These are phyloP conservation scores for Takifugu flavidus DNA, from an alignment of 2,113 vertebrate species.

Conservation along the genomic window DNA sequence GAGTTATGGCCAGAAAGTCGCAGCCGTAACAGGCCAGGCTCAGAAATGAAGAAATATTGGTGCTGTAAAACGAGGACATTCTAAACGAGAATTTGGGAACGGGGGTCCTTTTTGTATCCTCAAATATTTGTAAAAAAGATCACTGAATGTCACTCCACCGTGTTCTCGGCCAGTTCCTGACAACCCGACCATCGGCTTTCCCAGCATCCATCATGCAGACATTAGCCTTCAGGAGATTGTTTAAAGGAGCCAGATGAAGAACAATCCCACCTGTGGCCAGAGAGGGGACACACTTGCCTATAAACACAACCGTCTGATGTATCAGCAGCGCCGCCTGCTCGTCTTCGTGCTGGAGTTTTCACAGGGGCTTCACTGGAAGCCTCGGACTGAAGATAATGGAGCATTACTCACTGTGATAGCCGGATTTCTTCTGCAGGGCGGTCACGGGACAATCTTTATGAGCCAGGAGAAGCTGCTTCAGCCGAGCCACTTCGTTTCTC, in stretches of 20 bases:
- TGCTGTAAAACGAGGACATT: conserved; percentile 64
- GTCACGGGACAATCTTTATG: conserved; percentile 99
- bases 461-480: conserved; percentile 99
- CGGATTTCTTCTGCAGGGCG: conserved; percentile 99
- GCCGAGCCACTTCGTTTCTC: conserved; percentile 99
- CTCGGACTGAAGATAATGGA: conserved; percentile 83
- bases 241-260: conserved; percentile 28
- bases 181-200: neutral
- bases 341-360: conserved; percentile 67
- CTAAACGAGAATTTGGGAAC: conserved; percentile 67
- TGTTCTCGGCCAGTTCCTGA: conserved; percentile 1
- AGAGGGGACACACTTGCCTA: conserved; percentile 8
- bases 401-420: conserved; percentile 99
- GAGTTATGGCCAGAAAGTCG: conserved; percentile 69
- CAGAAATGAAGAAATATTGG: conserved; percentile 46
- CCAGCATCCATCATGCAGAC: conserved; percentile 7
- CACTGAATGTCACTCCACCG: conserved; percentile 55
- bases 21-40: conserved; percentile 78
- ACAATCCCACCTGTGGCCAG: conserved; percentile 49
- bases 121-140: conserved; percentile 84
- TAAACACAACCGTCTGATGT: conserved; percentile 32
- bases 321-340: conserved; percentile 43
- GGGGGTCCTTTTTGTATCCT: conserved; percentile 83
- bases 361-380: conserved; percentile 78
- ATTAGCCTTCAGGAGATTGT: conserved; percentile 26